Evolutionary conservation across 1,140 invertebrate genomes (phyloP), one percentile per base, ranked within the genome.

Genomic region (Anastatus disparis): DNA sequence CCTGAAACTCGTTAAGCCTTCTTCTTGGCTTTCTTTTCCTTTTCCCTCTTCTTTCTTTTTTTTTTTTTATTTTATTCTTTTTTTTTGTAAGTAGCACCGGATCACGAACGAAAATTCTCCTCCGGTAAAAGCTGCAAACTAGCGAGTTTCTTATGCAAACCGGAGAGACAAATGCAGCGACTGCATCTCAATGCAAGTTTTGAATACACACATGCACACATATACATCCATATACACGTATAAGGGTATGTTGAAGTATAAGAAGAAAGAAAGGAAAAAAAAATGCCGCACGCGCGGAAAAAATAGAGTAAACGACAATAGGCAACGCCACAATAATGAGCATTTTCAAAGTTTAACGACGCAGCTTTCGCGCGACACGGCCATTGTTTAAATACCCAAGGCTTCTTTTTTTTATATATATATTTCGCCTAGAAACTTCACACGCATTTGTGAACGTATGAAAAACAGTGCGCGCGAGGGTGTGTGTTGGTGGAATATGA

Each of bases 321-420:
- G n/a, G 42, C 20, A 20, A 8, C 20, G 55, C 44, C 55, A 20
- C 55, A 61, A 66, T 71, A 71, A 71, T 71, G 70, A 71, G 61
- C 53, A 71, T 71, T 71, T 71, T 71, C 61, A 65, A 38, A 15
- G 46, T 59, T 71, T 71, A 71, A 65, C 55, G 55, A 71, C 17
- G 62, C 42, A 20, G 42, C 65, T 15, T 17, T 17, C n/a, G 55
- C 38, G 40, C 40, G 1, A n/a, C 40, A 70, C 46, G 58, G 24
- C 48, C 59, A 70, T 70, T 70, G 42, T 58, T n/a, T n/a, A n/a
- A n/a, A n/a, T n/a, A n/a, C n/a, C n/a, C n/a, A n/a, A n/a, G n/a
- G n/a, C n/a, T n/a, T n/a, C n/a, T n/a, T n/a, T n/a, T n/a, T n/a
- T n/a, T n/a, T n/a, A n/a, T n/a, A n/a, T n/a, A 26, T 35, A 15